Conservation (phyloP, 2,113 vertebrate genomes). For the Pelvicachromis taeniatus region DNA sequence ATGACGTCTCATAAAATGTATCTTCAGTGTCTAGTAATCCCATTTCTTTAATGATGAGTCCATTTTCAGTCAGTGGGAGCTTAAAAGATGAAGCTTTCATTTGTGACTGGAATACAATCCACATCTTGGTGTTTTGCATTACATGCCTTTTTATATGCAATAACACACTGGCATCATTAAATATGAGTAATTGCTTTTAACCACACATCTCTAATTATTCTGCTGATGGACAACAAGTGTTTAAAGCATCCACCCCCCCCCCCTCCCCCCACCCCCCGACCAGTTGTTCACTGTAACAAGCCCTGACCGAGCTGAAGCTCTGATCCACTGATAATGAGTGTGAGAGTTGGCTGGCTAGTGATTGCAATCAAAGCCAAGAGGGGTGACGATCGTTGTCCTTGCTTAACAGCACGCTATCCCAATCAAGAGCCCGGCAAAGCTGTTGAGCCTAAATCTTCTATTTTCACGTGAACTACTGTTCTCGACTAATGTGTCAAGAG, state of each 20-base stretch:
- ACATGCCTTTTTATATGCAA: neutral
- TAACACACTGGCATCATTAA: neutral
- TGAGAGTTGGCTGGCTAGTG: conserved; percentile 27
- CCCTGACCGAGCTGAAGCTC: conserved; percentile 5
- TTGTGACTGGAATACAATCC: neutral
- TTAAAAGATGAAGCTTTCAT: neutral
- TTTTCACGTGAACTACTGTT: neutral
- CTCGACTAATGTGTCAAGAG: conserved; percentile 11
- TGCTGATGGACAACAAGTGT: neutral
- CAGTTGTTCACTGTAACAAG: neutral
- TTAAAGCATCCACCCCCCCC: neutral
- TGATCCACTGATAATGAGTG: conserved; percentile 51
- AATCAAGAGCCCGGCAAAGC: conserved; percentile 31
- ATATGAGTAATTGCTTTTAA: neutral
- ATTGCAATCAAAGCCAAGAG: conserved; percentile 53
- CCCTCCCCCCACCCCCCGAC: too few species aligned
- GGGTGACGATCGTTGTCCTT: conserved; percentile 5
- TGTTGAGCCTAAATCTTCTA: conserved; percentile 38
- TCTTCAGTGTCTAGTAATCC: neutral
- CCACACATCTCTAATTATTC: neutral
- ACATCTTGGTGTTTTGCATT: neutral
- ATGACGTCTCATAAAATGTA: neutral
- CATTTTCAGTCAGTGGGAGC: neutral
- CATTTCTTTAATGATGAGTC: neutral
- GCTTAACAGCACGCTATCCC: conserved; percentile 6